Base-by-base conservation (phyloP, 1,140 invertebrate genomes). In the Berghia stephanieae region DNA sequence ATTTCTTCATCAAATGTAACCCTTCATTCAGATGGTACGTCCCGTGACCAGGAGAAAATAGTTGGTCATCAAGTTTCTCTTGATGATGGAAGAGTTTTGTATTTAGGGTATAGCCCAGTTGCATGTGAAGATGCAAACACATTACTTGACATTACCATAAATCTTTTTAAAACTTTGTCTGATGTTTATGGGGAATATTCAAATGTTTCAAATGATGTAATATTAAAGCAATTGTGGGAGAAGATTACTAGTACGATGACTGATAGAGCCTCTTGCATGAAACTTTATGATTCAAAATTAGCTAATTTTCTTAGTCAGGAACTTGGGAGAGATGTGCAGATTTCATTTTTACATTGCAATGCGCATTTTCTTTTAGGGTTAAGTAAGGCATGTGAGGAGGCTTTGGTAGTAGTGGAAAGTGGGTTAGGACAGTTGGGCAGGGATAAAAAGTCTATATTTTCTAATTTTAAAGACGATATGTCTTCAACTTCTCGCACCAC, bases 71-170 rank as follows among this genome's bases (percentile, higher is more conserved):
- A n/a, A n/a, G n/a, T n/a, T n/a, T n/a, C n/a, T 63, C 57, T 63
- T 21, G 57, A 63, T 31, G 27, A 63, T 63, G 57, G 57, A 31
- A 63, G 13, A 27, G 27, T 31, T 16, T 31, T 63, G 13, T 27
- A 63, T 31, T 63, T 63, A 31, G 57, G 57, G 10, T 63, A 16
- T 27, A 63, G 8, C 27, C 57, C 57, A 10, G 57, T 63, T 10
- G 57, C 57, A 63, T 16, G 13, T 16, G 57, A 63, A 63, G 57
- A 63, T 63, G 57, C 57, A 10, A 63, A 63, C 27, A 63, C 57
- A 31, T 63, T 63, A n/a, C n/a, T n/a, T 13, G 57, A 63, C 27
- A 27, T 63, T 27, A 63, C 27, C 27, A 63, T 63, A 10, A 31
- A 27, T 27, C 57, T 27, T 31, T 63, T 63, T 31, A 63, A 63